These are phyloP conservation scores for Guaruba guarouba DNA, from an alignment of 2,113 vertebrate genomes.

Conservation along the genomic window DNA sequence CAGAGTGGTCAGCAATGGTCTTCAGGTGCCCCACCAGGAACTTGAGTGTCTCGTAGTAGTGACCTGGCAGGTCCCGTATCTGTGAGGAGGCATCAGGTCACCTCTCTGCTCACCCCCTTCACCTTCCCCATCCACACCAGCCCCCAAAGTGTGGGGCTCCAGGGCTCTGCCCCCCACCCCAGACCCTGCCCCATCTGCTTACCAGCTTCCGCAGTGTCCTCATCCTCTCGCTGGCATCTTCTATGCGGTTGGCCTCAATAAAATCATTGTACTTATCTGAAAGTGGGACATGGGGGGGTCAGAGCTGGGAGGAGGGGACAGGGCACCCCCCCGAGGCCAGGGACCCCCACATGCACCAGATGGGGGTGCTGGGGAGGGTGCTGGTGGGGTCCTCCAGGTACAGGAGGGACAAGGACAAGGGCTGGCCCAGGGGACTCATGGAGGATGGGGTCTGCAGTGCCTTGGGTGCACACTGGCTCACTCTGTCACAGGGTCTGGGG, in stretches of 20 bases:
- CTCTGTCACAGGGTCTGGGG: not conserved
- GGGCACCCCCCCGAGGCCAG: not conserved
- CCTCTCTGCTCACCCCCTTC: accelerated
- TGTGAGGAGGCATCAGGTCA: not conserved
- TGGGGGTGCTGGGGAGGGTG: not conserved
- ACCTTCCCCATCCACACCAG: not conserved
- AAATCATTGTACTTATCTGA: slow-evolving; percentile 96
- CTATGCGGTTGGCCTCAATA: slow-evolving; percentile 93
- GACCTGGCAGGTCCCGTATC: slow-evolving; percentile 91
- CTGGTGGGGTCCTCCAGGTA: not conserved
- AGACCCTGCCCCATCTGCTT: not conserved
- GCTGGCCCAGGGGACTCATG: not conserved
- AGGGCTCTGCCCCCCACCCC: not conserved
- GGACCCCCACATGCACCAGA: accelerated
- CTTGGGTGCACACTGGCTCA: accelerated
- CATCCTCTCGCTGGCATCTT: slow-evolving; percentile 87
- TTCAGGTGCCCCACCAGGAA: slow-evolving; percentile 92
- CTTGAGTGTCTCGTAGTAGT: slow-evolving; percentile 94
- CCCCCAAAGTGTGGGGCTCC: accelerated
- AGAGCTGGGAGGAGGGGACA: not conserved
- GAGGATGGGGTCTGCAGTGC: too few species aligned
- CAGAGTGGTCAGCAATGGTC: slow-evolving; percentile 89
- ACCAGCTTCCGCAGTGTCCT: slow-evolving; percentile 94
- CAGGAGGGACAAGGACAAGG: not conserved
- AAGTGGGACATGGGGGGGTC: not conserved